Evolutionary conservation across 2,888 invertebrate genomes (phyloP), one percentile per base, ranked within the genome.

Genomic region (Hesperia comma): DNA sequence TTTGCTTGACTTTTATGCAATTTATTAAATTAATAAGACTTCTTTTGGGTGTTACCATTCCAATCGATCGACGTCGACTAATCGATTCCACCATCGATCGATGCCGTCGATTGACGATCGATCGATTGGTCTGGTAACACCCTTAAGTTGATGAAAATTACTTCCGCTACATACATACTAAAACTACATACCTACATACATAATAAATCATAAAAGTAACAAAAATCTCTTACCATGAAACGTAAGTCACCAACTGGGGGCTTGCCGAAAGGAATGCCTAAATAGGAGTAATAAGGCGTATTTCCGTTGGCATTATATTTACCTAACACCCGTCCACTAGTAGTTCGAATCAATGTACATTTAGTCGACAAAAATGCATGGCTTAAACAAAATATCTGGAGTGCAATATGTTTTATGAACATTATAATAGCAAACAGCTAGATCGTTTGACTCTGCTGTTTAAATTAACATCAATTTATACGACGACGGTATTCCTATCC

Each of bases 251-350:
- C 54, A 62, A 54, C 12, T 14, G 61, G 54, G 6, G 61, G 17
- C 54, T 62, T 41, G 17, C 54, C 61, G 32, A 41, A 62, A 15
- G 41, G 54, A 14, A 62, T 62, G 6, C 61, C 41, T 62, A 54
- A 53, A 8, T 26, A 62, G 21, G 54, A 61, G 5, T 15, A 41
- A 6, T 61, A 61, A 10, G 6, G 21, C 4, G 17, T 41, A 6
- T 54, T 21, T n/a, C 21, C 15, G 41, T 5, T 10, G n/a, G 12
- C 53, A n/a, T n/a, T 61, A 14, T 41, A 0, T 40, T 53, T 61
- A 6, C 61, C 61, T 53, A 6, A 14, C 6, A 61, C 26, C 1
- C 0, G 12, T 15, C 61, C 53, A 6, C 26, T 53, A 14, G 53
- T 26, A 49, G 61, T 53, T 5, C 40, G 7, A 21, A 61, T 37